These are phyloP conservation scores for Trinectes maculatus DNA, from an alignment of 2,113 vertebrate genomes.

Conservation along the genomic window DNA sequence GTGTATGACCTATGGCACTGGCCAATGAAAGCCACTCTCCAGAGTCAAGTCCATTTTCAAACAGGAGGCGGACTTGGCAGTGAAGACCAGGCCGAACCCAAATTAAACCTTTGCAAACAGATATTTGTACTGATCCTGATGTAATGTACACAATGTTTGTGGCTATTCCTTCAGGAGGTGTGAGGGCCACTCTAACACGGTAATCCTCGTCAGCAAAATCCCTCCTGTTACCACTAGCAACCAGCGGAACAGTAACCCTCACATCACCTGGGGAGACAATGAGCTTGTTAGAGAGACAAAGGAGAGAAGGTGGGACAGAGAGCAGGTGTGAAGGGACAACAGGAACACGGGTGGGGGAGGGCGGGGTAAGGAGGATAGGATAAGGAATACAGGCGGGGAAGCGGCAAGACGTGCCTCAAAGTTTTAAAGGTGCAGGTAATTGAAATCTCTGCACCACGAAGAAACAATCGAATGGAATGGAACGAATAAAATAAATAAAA, in stretches of 20 bases:
- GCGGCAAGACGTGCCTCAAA: slow-evolving; percentile 4
- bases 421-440: too few relatives aligned
- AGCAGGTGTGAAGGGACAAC: slow-evolving; percentile 32
- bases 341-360: slow-evolving; percentile 33
- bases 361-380: slow-evolving; percentile 1
- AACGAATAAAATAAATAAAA: too few relatives aligned
- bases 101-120: slow-evolving; percentile 1
- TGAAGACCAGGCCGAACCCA: background rate
- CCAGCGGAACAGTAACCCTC: slow-evolving; percentile 57
- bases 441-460: too few relatives aligned
- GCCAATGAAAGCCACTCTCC: too few relatives aligned
- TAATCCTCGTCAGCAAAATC: slow-evolving; percentile 69
- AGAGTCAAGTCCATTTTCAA: too few relatives aligned
- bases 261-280: slow-evolving; percentile 57
- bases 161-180: slow-evolving; percentile 1
- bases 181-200: slow-evolving; percentile 57
- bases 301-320: slow-evolving; percentile 22
- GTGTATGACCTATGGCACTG: too few relatives aligned
- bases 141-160: background rate
- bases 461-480: too few relatives aligned
- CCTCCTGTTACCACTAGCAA: slow-evolving; percentile 73
- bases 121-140: background rate
- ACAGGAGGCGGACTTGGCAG: too few relatives aligned
- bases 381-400: background rate
- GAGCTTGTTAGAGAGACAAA: slow-evolving; percentile 69